Base-by-base conservation (phyloP, 30 jellyfish, hydroid and myxozoan species). In the Hydractinia symbiolongicarpus region DNA sequence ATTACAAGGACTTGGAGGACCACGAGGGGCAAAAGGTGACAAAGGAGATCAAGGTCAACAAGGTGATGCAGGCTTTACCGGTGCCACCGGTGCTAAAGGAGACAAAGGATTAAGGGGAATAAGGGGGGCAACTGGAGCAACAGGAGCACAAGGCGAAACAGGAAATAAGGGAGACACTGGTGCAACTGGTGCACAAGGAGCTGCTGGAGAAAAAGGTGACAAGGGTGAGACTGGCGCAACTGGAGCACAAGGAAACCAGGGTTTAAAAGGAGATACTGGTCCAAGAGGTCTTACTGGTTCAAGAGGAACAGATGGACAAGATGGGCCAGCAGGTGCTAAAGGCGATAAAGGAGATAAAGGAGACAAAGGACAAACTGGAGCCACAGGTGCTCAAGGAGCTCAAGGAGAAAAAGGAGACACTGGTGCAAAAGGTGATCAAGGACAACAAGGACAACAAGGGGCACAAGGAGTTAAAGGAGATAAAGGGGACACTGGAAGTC, bases 381-480 rank as follows among this genome's bases (percentile, higher is more conserved):
- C 74, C 7, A 8, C 9, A 6, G 74, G 74, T 6, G 9, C 19
- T 7, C 19, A 64, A 21, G 81, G 81, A 15, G 81, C 40, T 15
- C 30, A 75, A 55, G 83, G 83, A 75, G 55, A 10, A 9, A 75
- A 75, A 75, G 83, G 83, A 8, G 15, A 51, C 73, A 20, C 52
- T 30, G 83, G 83, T 8, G 67, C 9, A 6, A 7, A 71, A 71
- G 81, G 81, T n/a, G 9, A 54, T 7, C 17, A 51, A 4, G 81
- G 81, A 8, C 71, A 21, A 56, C 52, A 75, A 75, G 83, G 83
- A 40, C 49, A 16, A n/a, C 52, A 75, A 71, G 81, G 81, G 2
- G 67, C 30, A 15, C 30, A 53, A 71, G 81, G 81, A 71, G 50
- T 21, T 5, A 71, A 71, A 21, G 81, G 81, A 71, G 61, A 49